A percentile compares a stretch with the other conserved stretches of the same genome.
Conservation (phyloP, 1,140 invertebrate species). For the Oryzaephilus surinamensis region DNA sequence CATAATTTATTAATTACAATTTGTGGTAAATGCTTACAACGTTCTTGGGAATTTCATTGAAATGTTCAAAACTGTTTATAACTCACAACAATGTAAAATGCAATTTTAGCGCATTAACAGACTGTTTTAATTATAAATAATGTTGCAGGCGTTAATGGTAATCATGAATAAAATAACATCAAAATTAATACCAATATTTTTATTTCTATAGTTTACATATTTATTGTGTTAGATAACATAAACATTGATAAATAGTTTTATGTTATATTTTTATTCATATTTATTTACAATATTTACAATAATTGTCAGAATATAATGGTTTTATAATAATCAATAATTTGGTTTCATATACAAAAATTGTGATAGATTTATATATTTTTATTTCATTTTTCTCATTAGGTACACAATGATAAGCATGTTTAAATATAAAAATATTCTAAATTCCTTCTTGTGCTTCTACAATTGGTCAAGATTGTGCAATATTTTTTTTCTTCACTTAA, state of each 20-base stretch:
- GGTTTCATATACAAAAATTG: slow-evolving; percentile 13
- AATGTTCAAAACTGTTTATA: too few relatives aligned
- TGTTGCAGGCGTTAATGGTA: too few relatives aligned
- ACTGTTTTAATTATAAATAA: too few relatives aligned
- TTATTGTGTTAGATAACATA: slow-evolving; percentile 6
- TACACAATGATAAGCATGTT: slow-evolving; percentile 15
- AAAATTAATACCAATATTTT: too few relatives aligned
- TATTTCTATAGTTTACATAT: too few relatives aligned
- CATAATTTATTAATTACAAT: too few relatives aligned
- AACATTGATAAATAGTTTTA: slow-evolving; percentile 10
- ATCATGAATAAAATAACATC: too few relatives aligned
- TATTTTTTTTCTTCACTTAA: slow-evolving; percentile 1
- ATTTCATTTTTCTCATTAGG: too few relatives aligned
- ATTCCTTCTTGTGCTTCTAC: slow-evolving; percentile 21
- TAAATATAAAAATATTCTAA: slow-evolving; percentile 26
- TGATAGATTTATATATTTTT: slow-evolving; percentile 18
- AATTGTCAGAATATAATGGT: slow-evolving; percentile 11
- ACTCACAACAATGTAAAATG: too few relatives aligned
- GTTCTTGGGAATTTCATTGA: too few relatives aligned
- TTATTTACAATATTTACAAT: slow-evolving; percentile 17
- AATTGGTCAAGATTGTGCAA: slow-evolving; percentile 27
- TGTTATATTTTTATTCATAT: slow-evolving; percentile 7
- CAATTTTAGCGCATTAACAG: too few relatives aligned
- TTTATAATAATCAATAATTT: neutral
- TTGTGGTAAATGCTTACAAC: too few relatives aligned